phyloP scores from a whole-genome alignment of 2,797 vertebrate species.

The Menidia menidia region DNA sequence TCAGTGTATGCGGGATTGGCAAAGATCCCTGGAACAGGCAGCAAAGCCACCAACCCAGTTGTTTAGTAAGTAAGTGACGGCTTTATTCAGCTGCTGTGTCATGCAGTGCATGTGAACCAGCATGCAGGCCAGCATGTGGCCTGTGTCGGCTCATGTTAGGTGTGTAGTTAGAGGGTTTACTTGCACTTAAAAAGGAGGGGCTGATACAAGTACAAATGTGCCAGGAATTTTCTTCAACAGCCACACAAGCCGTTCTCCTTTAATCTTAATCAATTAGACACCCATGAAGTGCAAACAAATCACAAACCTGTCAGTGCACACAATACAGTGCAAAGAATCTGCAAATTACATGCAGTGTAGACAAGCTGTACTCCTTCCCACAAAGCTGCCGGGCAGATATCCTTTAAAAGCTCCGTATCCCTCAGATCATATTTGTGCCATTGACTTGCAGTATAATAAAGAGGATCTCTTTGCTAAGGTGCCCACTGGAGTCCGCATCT shows the following conservation, averaged over 20 bases:
- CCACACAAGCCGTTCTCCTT: constrained; percentile 69
- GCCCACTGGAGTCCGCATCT: constrained; percentile 69
- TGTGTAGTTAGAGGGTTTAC: constrained; percentile 74
- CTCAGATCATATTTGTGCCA: constrained; percentile 65
- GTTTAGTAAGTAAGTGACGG: constrained; percentile 77
- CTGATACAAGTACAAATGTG: constrained; percentile 73
- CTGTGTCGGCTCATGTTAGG: constrained; percentile 79
- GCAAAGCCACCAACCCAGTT: constrained; percentile 68
- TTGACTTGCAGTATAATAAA: constrained; percentile 69
- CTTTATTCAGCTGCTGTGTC: constrained; percentile 80
- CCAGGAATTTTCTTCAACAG: constrained; percentile 68
- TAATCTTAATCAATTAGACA: constrained; percentile 82
- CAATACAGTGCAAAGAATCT: constrained; percentile 72
- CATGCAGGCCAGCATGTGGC: constrained; percentile 78
- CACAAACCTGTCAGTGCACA: constrained; percentile 67
- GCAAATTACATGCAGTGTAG: constrained; percentile 66
- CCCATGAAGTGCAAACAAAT: constrained; percentile 75
- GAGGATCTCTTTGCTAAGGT: constrained; percentile 60
- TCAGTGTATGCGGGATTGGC: constrained; percentile 23
- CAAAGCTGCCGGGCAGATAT: constrained; percentile 49
- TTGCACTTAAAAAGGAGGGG: constrained; percentile 72
- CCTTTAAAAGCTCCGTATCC: constrained; percentile 51
- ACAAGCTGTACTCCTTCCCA: constrained; percentile 54
- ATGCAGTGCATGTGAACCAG: constrained; percentile 79
- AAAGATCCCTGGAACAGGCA: constrained; percentile 59